A percentile compares a stretch with the other conserved stretches of the same genome.
Evolutionary conservation across 2,113 vertebrate species (phyloP).

Genomic region (Labeo catla): DNA sequence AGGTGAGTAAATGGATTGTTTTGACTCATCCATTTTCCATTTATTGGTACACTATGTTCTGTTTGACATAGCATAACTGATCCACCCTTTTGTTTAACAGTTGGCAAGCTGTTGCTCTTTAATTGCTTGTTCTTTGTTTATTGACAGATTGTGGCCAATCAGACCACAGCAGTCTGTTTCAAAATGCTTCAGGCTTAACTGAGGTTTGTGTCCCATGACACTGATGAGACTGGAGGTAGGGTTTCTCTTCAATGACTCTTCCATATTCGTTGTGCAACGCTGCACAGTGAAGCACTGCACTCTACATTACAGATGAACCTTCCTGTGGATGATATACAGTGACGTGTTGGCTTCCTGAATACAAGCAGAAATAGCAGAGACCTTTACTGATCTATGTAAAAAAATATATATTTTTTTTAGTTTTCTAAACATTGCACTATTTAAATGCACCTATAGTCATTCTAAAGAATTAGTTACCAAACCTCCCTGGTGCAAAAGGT

Average conservation of each 20-base stretch:
- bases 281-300: background rate
- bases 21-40: background rate
- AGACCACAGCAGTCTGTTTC: background rate
- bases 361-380: background rate
- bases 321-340: background rate
- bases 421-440: background rate
- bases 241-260: background rate
- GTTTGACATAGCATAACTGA: background rate
- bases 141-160: background rate
- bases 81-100: background rate
- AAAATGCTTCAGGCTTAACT: background rate
- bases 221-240: background rate
- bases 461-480: background rate
- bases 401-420: background rate
- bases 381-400: background rate
- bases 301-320: background rate
- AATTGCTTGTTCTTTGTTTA: background rate
- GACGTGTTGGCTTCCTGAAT: background rate
- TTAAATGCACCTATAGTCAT: background rate
- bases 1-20: background rate
- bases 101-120: background rate
- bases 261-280: background rate
- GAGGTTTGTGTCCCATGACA: background rate
- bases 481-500: background rate
- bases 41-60: background rate